Evolutionary conservation across 2,797 vertebrate genomes (phyloP).

Genomic region (Falco peregrinus): DNA sequence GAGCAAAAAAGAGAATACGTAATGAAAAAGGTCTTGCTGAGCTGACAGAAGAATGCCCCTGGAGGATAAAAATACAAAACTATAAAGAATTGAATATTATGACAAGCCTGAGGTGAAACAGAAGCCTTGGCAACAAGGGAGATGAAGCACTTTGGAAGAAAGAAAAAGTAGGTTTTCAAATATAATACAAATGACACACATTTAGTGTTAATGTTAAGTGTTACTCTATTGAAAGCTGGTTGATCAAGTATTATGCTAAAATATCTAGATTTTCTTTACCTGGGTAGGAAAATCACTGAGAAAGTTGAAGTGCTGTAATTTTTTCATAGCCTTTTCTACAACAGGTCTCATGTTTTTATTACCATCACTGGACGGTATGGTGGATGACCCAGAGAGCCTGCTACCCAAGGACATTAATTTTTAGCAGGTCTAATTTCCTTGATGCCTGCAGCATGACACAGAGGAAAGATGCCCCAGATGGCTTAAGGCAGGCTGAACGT

Average conservation of each 20-base stretch:
- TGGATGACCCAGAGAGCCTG: neutral
- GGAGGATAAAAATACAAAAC: neutral
- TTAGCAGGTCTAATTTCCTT: neutral
- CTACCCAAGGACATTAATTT: neutral
- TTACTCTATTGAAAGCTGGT: neutral
- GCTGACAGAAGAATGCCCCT: neutral
- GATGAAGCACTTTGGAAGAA: neutral
- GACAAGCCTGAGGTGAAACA: neutral
- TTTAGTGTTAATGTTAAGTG: neutral
- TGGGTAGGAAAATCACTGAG: neutral
- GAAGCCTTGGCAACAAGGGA: neutral
- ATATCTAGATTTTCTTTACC: neutral
- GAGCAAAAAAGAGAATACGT: neutral
- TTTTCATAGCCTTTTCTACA: neutral
- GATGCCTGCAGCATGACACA: rapidly evolving
- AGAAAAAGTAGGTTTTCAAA: neutral
- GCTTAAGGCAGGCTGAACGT: neutral
- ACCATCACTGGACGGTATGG: neutral
- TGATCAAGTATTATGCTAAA: neutral
- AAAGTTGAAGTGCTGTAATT: neutral
- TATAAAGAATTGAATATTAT: neutral
- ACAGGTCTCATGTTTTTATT: neutral
- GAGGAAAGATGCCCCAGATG: neutral
- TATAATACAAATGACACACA: neutral
- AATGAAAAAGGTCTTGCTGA: neutral